Evolutionary conservation across 2,113 vertebrate species (phyloP), one percentile per base, ranked within the genome.

Genomic region (Cyanoramphus novaezelandiae): DNA sequence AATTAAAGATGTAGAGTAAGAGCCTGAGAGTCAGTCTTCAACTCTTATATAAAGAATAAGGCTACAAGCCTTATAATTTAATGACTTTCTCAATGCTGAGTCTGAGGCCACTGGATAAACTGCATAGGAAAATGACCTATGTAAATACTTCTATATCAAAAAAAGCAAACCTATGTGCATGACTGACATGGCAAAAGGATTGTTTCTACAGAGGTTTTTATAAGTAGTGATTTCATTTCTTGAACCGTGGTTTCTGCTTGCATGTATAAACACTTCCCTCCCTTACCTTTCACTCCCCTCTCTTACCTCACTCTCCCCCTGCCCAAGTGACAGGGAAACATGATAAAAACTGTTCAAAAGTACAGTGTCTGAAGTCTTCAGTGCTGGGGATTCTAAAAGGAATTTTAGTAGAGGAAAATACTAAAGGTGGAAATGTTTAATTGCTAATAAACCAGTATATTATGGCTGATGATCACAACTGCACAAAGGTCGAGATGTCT

Each of bases 71-170:
- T 62, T 57, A 28, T 27, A 43, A 53, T 67, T 92, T 71, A 80
- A 59, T 62, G 37, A 57, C 63, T 82, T 17, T 94, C 71, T 91
- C 55, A 93, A 68, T 82, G 18, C 33, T 78, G 27, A 92, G 4
- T 89, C 35, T 90, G 47, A 94, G 50, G 68, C 28, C 17, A 17
- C 7, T 83, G 46, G 16, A 72, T 76, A 86, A 62, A 95, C 59
- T 93, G 57, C n/a, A 37, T 29, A 78, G 49, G 29, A 82, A 97
- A 31, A 67, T 95, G 17, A 79, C 64, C 18, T 88, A 29, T 85
- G 64, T 79, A 95, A 94, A 86, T 95, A 91, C 4, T 89, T 94
- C 16, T 4, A 68, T 53, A 88, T 94, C 60, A 93, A 92, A 96
- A 84, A 55, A 86, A 91, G 13, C 33, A 93, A 80, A 13, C 31